Base-by-base conservation (phyloP, 1,140 invertebrate species). In the Reticulitermes speratus region DNA sequence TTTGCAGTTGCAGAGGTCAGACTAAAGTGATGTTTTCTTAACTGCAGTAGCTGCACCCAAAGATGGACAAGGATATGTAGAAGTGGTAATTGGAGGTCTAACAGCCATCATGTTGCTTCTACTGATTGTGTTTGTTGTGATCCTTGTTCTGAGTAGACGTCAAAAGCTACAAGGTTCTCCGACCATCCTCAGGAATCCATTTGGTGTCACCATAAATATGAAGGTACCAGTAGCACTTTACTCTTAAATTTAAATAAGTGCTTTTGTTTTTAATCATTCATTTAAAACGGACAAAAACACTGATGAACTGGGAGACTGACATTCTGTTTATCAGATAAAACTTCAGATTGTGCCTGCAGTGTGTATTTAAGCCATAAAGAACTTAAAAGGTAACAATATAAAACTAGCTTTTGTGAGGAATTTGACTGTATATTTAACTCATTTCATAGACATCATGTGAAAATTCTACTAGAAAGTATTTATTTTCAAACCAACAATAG, bases 11-110 rank as follows among this genome's bases (percentile, higher is more conserved):
- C 14, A 48, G 14, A 48, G 11, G 45, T 48, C 3, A 48, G 45
- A 48, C 14, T 48, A 1, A 48, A 48, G 9, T 48, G 12, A 32
- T 82, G 19, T 23, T 65, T 75, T 75, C 44, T 32, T 23, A 19
- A 14, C 3, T 32, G 48, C 89, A 95, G 94, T 94, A 89, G 92
- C 93, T 87, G 93, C 93, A 25, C 89, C 92, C 84, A 92, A 93
- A 89, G 93, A 93, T 86, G 92, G 92, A 87, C 93, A 95, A 87
- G 93, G 94, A 86, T 94, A 94, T 89, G 93, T 95, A 65, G 95
- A 95, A 88, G 93, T 95, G 85, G 91, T 96, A 84, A 95, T 96
- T 87, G 95, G 95, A 44, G 94, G 95, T 16, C 90, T 96, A 85
- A 95, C 94, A 59, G 95, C 95, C 44, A 93, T 96, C 86, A 94